phyloP scores from a whole-genome alignment of 2,888 invertebrate genomes.

The Subacronicta megacephala region DNA sequence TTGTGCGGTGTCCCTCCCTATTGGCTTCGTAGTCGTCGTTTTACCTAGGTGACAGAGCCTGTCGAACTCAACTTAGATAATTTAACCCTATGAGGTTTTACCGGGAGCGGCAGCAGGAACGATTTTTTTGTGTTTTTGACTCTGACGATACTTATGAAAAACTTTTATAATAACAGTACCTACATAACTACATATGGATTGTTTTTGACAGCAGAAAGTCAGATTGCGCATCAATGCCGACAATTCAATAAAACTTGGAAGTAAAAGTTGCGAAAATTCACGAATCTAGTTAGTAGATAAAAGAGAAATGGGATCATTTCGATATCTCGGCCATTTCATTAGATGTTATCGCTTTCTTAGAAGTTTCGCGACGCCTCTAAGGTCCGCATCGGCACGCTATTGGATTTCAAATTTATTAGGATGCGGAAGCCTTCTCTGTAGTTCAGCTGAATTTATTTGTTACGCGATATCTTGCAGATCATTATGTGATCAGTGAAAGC shows the following conservation, averaged over 20 bases:
- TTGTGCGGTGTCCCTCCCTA: too few species aligned
- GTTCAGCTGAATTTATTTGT: conserved; percentile 6
- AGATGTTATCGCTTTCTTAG: conserved; percentile 26
- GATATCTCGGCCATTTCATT: conserved; percentile 41
- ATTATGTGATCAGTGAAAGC: background rate
- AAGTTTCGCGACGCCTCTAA: conserved; percentile 38
- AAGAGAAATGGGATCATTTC: conserved; percentile 28
- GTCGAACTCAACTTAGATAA: too few species aligned
- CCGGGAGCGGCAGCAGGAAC: too few species aligned
- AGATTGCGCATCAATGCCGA: conserved; percentile 7
- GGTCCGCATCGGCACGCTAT: conserved; percentile 4
- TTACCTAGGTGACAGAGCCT: too few species aligned
- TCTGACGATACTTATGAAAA: too few species aligned
- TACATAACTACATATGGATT: too few species aligned
- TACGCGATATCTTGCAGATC: background rate
- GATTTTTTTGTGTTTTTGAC: too few species aligned
- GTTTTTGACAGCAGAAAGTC: conserved; percentile 2
- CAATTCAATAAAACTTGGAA: conserved; percentile 19
- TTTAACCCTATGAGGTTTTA: too few species aligned
- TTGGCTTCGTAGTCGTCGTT: too few species aligned
- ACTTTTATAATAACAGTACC: too few species aligned
- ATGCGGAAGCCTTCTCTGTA: conserved; percentile 4
- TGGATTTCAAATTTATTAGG: conserved; percentile 14
- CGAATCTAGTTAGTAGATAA: conserved; percentile 27
- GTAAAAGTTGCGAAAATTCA: conserved; percentile 27